Base-by-base conservation (phyloP, 2,888 invertebrate genomes). In the Asteroscopus sphinx region DNA sequence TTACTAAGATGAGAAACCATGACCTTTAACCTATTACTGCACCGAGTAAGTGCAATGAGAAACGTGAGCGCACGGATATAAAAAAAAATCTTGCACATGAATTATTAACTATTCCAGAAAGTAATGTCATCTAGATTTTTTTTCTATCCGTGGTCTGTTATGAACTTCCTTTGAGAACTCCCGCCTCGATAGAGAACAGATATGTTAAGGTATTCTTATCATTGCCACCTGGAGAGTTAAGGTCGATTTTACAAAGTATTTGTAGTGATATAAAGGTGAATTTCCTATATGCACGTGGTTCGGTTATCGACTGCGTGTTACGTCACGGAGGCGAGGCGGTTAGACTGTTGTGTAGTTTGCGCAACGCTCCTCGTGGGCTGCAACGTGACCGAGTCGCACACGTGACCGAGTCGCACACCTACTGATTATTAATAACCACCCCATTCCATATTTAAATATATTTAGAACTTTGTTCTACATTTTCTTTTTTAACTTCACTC, bases 301-400 rank as follows among this genome's bases (percentile, higher is more conserved):
- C 39, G 33, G 56, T 69, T 73, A 60, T 70, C 60, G 54, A 48
- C 12, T 51, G 37, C 41, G 17, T 21, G 52, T 66, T 66, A 70
- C 63, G 65, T 73, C 70, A 63, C n/a, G n/a, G n/a, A n/a, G n/a
- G 39, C 35, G 16, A 47, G 64, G 45, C 45, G 45, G 59, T 67
- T 65, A 62, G 58, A 25, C 49, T 41, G 49, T 58, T 60, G 36
- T 53, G 58, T 55, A 55, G 64, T 77, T 70, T 65, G 59, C 60
- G 65, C 60, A 77, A 74, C 55, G 15, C 33, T 46, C 54, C 47
- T 68, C 65, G 65, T 59, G 56, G 48, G 41, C 5, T 17, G 35
- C 58, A 75, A 80, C 79, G 79, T 79, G 79, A 78, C 54, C 42
- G 15, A 1, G 21, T n/a, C 21, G 44, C 13, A 66, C 70, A 61